A percentile compares a stretch with the other conserved stretches of the same genome.
phyloP scores from a whole-genome alignment of 2,888 invertebrate species.

The Drosophila fulvimacula region DNA sequence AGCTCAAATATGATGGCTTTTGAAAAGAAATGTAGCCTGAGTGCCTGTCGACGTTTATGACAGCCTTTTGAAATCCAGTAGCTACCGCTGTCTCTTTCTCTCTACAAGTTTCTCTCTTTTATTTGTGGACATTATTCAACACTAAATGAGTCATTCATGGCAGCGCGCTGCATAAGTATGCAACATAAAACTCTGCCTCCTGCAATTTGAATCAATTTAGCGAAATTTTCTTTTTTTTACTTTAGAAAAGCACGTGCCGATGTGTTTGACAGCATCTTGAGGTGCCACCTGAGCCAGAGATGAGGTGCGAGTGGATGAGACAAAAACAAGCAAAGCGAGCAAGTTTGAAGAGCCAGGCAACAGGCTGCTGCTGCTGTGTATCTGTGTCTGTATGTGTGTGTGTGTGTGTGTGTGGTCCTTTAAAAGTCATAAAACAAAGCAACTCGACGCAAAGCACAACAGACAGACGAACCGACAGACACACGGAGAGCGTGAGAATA shows the following conservation, averaged over 20 bases:
- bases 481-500: constrained; percentile 7
- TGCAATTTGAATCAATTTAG: constrained; percentile 55
- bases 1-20: constrained; percentile 6
- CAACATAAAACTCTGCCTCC: constrained; percentile 31
- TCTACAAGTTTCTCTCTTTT: neutral
- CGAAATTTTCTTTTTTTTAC: constrained; percentile 12
- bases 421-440: constrained; percentile 52
- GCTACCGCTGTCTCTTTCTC: neutral
- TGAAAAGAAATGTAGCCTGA: constrained; percentile 1
- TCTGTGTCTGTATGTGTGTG: constrained; percentile 13
- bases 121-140: constrained; percentile 10
- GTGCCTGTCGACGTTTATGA: constrained; percentile 16
- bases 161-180: constrained; percentile 38
- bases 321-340: constrained; percentile 8
- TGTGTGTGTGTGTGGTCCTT: constrained; percentile 4
- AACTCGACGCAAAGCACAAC: constrained; percentile 32
- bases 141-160: constrained; percentile 34
- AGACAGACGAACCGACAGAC: constrained; percentile 2
- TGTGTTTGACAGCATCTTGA: constrained; percentile 19
- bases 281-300: constrained; percentile 22
- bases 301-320: neutral
- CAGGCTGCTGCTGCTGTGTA: constrained; percentile 37
- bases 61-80: neutral
- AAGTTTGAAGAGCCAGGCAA: constrained; percentile 38
- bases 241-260: constrained; percentile 43